Evolutionary conservation across 1,140 invertebrate genomes (phyloP).

Genomic region (Cydia pomonella): DNA sequence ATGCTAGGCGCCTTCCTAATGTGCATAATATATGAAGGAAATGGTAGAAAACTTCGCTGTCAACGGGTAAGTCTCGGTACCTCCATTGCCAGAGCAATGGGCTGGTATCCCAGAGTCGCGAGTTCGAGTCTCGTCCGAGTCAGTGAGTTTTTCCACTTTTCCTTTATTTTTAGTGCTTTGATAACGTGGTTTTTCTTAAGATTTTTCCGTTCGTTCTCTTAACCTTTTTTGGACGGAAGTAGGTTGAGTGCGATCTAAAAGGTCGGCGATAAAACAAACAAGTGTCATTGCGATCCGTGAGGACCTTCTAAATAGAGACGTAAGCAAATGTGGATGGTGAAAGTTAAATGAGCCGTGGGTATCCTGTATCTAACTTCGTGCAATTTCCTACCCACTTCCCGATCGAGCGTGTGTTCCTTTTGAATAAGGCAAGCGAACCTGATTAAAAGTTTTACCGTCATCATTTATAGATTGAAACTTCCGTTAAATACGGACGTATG

Average conservation of each 20-base stretch:
- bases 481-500: neutral
- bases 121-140: too few relatives aligned
- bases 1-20: too few relatives aligned
- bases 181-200: conserved; percentile 33
- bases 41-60: too few relatives aligned
- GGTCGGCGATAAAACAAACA: conserved; percentile 60
- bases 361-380: conserved; percentile 47
- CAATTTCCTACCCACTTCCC: conserved; percentile 44
- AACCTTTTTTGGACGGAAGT: conserved; percentile 42
- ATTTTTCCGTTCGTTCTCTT: conserved; percentile 39
- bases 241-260: conserved; percentile 49
- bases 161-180: conserved; percentile 9
- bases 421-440: conserved; percentile 43
- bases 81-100: too few relatives aligned
- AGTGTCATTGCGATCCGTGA: conserved; percentile 56
- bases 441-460: conserved; percentile 25
- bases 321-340: conserved; percentile 58
- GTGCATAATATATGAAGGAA: too few relatives aligned
- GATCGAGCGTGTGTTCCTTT: conserved; percentile 47
- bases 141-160: too few relatives aligned
- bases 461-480: neutral
- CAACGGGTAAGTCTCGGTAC: too few relatives aligned
- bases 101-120: too few relatives aligned
- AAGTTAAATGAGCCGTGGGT: conserved; percentile 65
- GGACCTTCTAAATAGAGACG: conserved; percentile 50